Evolutionary conservation across 2,113 vertebrate species (phyloP).

Genomic region (Saccopteryx bilineata): DNA sequence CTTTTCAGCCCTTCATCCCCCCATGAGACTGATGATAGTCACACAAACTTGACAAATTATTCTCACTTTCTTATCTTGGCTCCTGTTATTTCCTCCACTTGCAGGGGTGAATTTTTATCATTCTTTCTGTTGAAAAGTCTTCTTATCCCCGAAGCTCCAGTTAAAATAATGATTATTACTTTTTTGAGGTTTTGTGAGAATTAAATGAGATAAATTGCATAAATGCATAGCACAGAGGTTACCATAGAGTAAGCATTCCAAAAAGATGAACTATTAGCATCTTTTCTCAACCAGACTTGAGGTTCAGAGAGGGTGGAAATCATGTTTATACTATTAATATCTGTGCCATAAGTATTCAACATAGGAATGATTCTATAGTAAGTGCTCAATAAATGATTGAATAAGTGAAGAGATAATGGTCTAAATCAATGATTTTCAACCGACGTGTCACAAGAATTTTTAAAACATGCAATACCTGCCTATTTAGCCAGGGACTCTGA

Average conservation of each 20-base stretch:
- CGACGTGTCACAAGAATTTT: neutral
- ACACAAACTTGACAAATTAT: neutral
- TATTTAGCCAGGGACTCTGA: neutral
- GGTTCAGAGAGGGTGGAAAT: neutral
- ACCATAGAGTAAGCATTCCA: neutral
- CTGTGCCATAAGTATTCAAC: neutral
- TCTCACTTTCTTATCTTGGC: neutral
- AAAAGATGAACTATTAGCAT: neutral
- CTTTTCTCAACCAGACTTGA: neutral
- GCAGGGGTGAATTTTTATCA: neutral
- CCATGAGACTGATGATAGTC: neutral
- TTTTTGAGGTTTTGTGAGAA: neutral
- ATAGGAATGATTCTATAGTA: neutral
- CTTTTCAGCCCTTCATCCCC: neutral
- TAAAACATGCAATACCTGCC: neutral
- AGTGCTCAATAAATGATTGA: neutral
- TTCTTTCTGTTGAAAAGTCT: conserved; percentile 31
- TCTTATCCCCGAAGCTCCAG: neutral
- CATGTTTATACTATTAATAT: neutral
- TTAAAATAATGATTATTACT: conserved; percentile 7
- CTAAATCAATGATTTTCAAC: neutral
- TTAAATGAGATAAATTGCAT: conserved; percentile 14
- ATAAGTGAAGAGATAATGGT: neutral
- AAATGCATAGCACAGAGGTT: neutral
- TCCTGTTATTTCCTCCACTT: neutral